Conservation (phyloP, 2,113 vertebrate genomes). For the Prunella fulvescens region DNA sequence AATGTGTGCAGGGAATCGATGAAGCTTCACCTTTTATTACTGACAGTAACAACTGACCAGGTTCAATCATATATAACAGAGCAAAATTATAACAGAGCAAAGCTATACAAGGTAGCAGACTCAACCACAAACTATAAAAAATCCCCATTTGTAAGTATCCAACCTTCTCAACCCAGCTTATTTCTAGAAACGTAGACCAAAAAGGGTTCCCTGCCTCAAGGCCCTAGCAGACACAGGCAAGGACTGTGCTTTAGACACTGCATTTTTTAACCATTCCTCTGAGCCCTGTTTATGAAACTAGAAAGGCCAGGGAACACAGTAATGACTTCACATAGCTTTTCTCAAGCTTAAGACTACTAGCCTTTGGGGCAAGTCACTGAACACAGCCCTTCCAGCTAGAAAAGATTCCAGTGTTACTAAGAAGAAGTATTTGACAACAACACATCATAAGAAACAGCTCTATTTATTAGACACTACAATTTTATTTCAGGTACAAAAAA, state of each 20-base stretch:
- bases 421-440: background rate
- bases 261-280: background rate
- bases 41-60: background rate
- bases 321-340: background rate
- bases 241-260: accelerated
- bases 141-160: accelerated
- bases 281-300: background rate
- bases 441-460: accelerated
- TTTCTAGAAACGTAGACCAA: background rate
- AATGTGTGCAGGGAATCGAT: background rate
- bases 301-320: background rate
- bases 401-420: background rate
- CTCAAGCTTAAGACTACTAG: background rate
- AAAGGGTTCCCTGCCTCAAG: background rate
- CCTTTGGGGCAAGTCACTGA: background rate
- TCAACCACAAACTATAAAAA: background rate
- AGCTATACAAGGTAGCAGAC: background rate
- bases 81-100: background rate
- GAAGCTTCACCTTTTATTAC: background rate
- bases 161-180: background rate
- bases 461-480: background rate
- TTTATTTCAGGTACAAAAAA: background rate
- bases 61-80: background rate
- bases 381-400: background rate
- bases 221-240: background rate